Conservation (phyloP, 2,888 invertebrate species). For the Augiades crinisus region DNA sequence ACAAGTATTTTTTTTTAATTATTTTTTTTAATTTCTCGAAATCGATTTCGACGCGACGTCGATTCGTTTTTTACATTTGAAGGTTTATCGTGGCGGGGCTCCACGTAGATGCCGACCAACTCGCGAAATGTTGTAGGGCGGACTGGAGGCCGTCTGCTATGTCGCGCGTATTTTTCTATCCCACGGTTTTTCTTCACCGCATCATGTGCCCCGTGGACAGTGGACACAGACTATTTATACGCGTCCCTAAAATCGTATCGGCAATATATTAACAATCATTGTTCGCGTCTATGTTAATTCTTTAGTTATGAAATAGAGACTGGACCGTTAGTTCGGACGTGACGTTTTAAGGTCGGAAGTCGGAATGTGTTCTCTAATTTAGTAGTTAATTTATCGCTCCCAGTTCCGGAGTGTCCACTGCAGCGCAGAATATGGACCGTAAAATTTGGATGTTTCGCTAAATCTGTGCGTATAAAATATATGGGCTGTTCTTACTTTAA, state of each 20-base stretch:
- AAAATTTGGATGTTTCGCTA: slow-evolving; percentile 14
- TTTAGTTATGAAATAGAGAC: slow-evolving; percentile 13
- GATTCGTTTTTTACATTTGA: slow-evolving; percentile 36
- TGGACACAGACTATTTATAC: slow-evolving; percentile 56
- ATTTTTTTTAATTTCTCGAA: slow-evolving; percentile 32
- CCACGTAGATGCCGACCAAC: slow-evolving; percentile 67
- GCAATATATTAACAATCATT: slow-evolving; percentile 34
- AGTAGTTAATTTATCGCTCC: slow-evolving; percentile 20
- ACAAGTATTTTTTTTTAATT: neutral
- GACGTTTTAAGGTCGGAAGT: slow-evolving; percentile 31
- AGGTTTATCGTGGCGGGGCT: slow-evolving; percentile 35
- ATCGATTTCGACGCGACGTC: slow-evolving; percentile 30
- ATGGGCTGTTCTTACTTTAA: neutral
- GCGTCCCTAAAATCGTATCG: slow-evolving; percentile 47
- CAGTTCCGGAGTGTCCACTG: slow-evolving; percentile 23
- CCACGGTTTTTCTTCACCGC: slow-evolving; percentile 62
- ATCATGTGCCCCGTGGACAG: slow-evolving; percentile 61
- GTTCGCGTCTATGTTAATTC: slow-evolving; percentile 31
- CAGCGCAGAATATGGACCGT: slow-evolving; percentile 21
- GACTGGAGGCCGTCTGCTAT: slow-evolving; percentile 56
- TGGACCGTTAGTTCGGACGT: slow-evolving; percentile 11
- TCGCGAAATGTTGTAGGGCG: slow-evolving; percentile 67
- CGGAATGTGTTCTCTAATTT: slow-evolving; percentile 26
- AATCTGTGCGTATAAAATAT: neutral
- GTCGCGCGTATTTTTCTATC: slow-evolving; percentile 66